Base-by-base conservation (phyloP, 2,888 invertebrate species). In the Chalcis sispes region DNA sequence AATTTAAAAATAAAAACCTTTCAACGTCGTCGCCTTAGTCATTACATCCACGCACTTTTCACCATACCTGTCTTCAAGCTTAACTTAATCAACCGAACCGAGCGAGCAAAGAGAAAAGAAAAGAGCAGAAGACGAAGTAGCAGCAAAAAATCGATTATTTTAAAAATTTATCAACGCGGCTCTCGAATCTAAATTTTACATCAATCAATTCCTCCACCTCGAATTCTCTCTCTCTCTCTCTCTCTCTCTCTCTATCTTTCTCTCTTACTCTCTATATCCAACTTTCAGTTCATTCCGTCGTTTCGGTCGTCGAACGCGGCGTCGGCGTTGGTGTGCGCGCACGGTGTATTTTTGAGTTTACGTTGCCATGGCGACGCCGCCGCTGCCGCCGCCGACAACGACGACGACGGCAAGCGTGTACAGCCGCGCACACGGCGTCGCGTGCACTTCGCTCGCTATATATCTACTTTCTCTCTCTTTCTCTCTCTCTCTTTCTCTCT, bases 291-390 rank as follows among this genome's bases (percentile, higher is more conserved):
- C 5, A 7, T 36, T 46, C 46, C 8, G 46, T 46, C 36, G 8
- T 15, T 7, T 46, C 62, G 74, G 67, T 62, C 67, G 61, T 40
- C 67, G 67, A 61, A 67, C 67, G 67, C 72, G 69, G 65, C 52
- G 56, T 65, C 65, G 71, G 72, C 2, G 29, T 27, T 52, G 32
- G 18, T 32, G 32, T 42, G 46, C 65, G 46, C 36, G 13, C 64
- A 15, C 56, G 58, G 82, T 85, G 79, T 85, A 85, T 84, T 85
- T 86, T 86, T 84, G 82, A 84, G 79, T 83, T 81, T 75, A 79
- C 80, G 85, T 87, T 79, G 83, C 80, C 84, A 86, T 83, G 84
- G 77, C 84, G 76, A 86, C 84, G 80, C 42, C 75, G 75, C 29
- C 73, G 74, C 13, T 36, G 48, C 27, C 32, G 62, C 20, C 42